phyloP scores from a whole-genome alignment of 2,797 vertebrate genomes.

The Falco novaeseelandiae region DNA sequence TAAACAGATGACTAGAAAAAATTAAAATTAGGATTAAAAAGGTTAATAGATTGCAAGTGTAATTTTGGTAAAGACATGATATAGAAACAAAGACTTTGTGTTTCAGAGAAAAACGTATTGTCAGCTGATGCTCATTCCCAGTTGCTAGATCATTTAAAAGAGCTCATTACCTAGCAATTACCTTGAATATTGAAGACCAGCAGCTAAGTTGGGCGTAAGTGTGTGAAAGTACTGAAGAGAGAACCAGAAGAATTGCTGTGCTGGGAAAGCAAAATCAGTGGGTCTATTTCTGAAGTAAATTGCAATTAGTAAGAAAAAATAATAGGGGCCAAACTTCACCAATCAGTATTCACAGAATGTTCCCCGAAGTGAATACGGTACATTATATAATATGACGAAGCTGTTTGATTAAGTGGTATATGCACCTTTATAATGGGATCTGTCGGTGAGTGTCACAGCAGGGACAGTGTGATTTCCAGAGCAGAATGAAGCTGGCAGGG shows the following conservation, averaged over 20 bases:
- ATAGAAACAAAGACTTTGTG: neutral
- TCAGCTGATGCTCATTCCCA: neutral
- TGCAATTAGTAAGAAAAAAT: neutral
- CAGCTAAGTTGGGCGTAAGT: neutral
- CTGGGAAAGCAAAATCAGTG: conserved; percentile 25
- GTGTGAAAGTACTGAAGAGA: neutral
- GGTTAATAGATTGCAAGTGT: neutral
- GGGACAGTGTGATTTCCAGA: neutral
- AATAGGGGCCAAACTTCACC: neutral
- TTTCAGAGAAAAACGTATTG: neutral
- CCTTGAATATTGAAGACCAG: neutral
- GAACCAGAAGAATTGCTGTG: conserved; percentile 14
- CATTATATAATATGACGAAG: neutral
- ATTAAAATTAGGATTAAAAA: neutral
- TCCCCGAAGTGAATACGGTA: neutral
- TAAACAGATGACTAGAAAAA: neutral
- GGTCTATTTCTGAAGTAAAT: conserved; percentile 31
- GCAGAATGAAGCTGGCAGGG: neutral
- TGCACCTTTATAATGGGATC: neutral
- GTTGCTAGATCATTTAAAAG: neutral
- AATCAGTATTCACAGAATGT: neutral
- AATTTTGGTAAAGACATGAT: neutral
- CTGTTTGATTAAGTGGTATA: neutral
- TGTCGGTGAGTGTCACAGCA: neutral
- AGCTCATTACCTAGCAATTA: neutral